Percentiles rank a stretch among this genome's conserved stretches.
Evolutionary conservation across 1,140 invertebrate species (phyloP).

Genomic region (Platorchestia sp.): DNA sequence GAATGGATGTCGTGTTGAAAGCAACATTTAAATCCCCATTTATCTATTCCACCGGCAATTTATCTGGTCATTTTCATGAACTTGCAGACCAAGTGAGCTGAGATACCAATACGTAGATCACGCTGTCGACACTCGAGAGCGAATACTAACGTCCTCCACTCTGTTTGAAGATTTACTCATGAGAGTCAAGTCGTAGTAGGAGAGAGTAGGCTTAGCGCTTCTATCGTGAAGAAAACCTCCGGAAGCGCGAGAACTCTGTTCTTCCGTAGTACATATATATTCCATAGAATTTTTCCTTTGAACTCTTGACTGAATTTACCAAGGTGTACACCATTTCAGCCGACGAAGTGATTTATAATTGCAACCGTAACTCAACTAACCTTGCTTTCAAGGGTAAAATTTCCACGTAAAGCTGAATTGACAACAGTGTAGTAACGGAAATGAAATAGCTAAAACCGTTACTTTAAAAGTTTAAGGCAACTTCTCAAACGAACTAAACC

Average conservation of each 20-base stretch:
- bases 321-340: too few relatives aligned
- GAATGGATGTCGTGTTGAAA: background rate
- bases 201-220: background rate
- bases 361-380: too few relatives aligned
- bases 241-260: background rate
- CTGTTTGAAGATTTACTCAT: background rate
- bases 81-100: background rate
- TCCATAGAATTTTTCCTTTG: background rate
- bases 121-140: background rate
- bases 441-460: too few relatives aligned
- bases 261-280: background rate
- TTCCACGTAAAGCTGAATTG: too few relatives aligned
- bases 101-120: background rate
- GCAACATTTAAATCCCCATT: background rate
- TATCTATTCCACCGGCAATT: background rate
- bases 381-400: too few relatives aligned
- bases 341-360: too few relatives aligned
- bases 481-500: too few relatives aligned
- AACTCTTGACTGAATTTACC: too few relatives aligned
- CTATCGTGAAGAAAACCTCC: background rate
- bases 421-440: too few relatives aligned
- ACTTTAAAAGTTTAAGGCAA: too few relatives aligned
- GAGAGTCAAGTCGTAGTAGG: background rate
- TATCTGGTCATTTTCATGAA: background rate
- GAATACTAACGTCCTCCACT: background rate